phyloP scores from a whole-genome alignment of 2,113 vertebrate species.

The Rhagologus leucostigma region DNA sequence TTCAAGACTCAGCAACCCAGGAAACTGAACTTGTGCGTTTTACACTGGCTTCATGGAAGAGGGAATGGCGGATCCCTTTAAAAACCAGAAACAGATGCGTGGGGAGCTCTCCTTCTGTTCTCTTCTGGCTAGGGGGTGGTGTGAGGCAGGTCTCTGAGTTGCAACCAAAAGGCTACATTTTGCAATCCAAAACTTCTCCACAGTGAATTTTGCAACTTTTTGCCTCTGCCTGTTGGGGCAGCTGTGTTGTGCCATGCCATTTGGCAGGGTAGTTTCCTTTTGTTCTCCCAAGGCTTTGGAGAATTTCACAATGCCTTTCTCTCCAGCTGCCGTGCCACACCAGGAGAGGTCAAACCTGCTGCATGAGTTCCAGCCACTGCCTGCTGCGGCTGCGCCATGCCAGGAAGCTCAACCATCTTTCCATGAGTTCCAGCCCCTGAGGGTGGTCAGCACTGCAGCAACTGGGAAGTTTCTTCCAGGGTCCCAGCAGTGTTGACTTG shows the following conservation, averaged over 20 bases:
- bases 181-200: background rate
- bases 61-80: background rate
- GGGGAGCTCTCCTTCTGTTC: background rate
- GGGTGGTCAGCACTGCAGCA: background rate
- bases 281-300: background rate
- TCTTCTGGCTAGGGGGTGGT: background rate
- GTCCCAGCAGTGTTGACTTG: background rate
- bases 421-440: background rate
- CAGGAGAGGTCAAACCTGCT: accelerated
- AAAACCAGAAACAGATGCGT: background rate
- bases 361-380: accelerated
- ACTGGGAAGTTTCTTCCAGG: background rate
- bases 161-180: background rate
- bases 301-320: background rate
- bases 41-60: accelerated
- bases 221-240: accelerated
- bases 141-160: background rate
- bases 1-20: background rate
- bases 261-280: background rate
- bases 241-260: accelerated
- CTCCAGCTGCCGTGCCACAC: accelerated
- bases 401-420: accelerated
- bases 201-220: background rate
- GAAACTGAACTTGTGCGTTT: accelerated
- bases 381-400: accelerated